Base-by-base conservation (phyloP, 1,140 invertebrate genomes). In the Pseudomyrmex sp. region DNA sequence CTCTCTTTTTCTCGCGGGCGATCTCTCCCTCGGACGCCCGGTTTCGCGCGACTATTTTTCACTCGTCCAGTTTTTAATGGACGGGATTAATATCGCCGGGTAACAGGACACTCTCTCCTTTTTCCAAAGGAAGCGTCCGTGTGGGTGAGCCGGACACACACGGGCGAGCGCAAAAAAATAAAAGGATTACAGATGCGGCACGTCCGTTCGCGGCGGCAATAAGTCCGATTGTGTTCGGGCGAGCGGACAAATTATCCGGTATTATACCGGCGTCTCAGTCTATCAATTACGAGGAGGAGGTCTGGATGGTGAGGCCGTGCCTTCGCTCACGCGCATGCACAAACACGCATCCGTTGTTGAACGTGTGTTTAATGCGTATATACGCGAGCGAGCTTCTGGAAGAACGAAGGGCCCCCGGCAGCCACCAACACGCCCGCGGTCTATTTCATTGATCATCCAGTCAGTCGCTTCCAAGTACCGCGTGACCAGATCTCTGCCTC, bases 21-120 rank as follows among this genome's bases (percentile, higher is more conserved):
- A 79, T 70, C 76, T 59, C 83, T 52, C 54, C 50, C 82, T 35
- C 68, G 89, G 88, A 89, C 82, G 87, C 10, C 70, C 90, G 74
- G 72, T 93, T 92, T 92, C 90, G 85, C 89, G 77, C 83, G 82
- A 91, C 92, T 92, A 94, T 93, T 94, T 94, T 93, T 94, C 93
- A 94, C 91, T 93, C 92, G 91, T 92, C 90, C 91, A 93, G 90
- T 93, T 94, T 94, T 94, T 94, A 94, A 94, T 94, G 93, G 92
- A 66, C 87, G 90, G 92, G 91, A 94, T 94, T 94, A 93, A 94
- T 94, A 94, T 93, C 93, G 91, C 87, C 89, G 75, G 87, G 94
- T 94, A 94, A 94, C 94, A 94, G 94, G 93, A 94, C 92, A 93
- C 93, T 93, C 74, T 77, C 61, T 77, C 61, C 63, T 66, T 59